phyloP scores from a whole-genome alignment of 2,888 invertebrate genomes.

The Campoplex nolae region DNA sequence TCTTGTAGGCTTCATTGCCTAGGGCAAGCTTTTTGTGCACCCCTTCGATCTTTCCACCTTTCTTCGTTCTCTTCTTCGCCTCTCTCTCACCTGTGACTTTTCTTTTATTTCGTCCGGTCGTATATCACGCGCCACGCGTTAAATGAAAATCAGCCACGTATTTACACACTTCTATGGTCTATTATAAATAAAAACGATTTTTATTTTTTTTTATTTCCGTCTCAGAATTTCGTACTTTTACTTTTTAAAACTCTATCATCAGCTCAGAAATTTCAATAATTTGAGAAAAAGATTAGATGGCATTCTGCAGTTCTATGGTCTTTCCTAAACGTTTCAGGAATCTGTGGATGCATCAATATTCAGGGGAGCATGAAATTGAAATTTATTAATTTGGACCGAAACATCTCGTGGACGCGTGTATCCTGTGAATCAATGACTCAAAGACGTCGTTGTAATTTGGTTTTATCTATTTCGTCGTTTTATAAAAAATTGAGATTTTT shows the following conservation, averaged over 20 bases:
- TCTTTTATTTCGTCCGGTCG: constrained; percentile 75
- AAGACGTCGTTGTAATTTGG: not conserved
- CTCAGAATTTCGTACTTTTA: not conserved
- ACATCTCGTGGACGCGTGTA: not conserved
- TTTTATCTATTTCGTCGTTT: not conserved
- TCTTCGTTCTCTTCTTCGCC: constrained; percentile 27
- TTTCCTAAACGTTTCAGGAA: too few relatives aligned
- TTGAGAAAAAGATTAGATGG: not conserved
- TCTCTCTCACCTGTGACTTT: constrained; percentile 73
- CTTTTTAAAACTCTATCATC: not conserved
- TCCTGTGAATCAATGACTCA: constrained; percentile 42
- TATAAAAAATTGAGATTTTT: not conserved
- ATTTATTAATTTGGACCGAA: not conserved
- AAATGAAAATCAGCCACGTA: constrained; percentile 75
- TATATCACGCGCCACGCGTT: constrained; percentile 76
- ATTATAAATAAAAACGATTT: not conserved
- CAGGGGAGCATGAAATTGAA: not conserved
- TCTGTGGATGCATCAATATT: too few relatives aligned
- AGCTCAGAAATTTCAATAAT: not conserved
- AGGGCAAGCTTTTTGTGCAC: constrained; percentile 50
- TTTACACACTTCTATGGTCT: not conserved
- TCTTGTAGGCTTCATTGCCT: constrained; percentile 50
- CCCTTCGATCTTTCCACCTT: constrained; percentile 25
- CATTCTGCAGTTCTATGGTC: not conserved
- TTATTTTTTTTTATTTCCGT: not conserved